Conservation (phyloP, 2,797 vertebrate species). For the Poeciliopsis turneri region DNA sequence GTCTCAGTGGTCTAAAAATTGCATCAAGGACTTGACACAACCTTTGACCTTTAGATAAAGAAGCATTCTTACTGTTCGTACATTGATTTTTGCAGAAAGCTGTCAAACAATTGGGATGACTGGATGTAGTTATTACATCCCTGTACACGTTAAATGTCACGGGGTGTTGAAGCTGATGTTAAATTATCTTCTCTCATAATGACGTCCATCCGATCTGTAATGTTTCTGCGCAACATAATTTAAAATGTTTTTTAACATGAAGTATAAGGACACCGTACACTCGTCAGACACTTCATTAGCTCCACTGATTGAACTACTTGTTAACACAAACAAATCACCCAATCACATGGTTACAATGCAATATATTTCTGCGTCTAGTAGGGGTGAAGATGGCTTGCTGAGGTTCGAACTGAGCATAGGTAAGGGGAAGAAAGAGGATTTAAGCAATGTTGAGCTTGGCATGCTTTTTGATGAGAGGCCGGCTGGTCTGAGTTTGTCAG, state of each 20-base stretch:
- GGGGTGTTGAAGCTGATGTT: conserved; percentile 2
- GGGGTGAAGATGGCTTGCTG: neutral
- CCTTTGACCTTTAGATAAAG: conserved; percentile 27
- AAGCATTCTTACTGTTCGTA: conserved; percentile 10
- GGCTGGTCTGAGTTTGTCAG: neutral
- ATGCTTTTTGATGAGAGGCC: neutral
- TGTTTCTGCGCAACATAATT: conserved; percentile 21
- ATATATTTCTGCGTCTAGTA: neutral
- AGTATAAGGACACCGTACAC: neutral
- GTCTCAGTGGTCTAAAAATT: neutral
- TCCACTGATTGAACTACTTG: neutral
- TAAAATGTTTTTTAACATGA: conserved; percentile 37
- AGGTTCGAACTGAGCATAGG: neutral
- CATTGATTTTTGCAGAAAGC: conserved; percentile 9
- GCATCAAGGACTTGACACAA: conserved; percentile 21
- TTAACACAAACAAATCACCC: neutral
- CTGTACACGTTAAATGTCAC: neutral
- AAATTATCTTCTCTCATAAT: conserved; percentile 31
- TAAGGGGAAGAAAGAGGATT: neutral
- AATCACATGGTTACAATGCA: neutral
- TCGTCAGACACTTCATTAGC: neutral
- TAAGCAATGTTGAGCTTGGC: neutral
- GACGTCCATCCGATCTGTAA: conserved; percentile 21
- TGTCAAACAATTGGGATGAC: conserved; percentile 12
- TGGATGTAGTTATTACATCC: neutral